These are phyloP conservation scores for Elephantulus edwardii DNA, from an alignment of 2,113 vertebrate genomes.

Conservation along the genomic window DNA sequence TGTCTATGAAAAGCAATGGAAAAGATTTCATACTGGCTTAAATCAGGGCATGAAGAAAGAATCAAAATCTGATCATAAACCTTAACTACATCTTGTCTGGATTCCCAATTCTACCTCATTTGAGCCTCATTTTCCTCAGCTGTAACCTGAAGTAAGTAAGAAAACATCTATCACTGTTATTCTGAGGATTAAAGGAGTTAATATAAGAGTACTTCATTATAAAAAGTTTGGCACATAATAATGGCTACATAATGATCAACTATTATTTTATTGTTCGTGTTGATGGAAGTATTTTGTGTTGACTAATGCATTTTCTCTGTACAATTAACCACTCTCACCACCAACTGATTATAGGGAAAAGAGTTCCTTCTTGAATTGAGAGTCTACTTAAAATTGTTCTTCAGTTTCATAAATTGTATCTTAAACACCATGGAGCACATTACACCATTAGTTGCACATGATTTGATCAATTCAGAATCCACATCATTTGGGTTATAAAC, in stretches of 20 bases:
- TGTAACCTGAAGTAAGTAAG: not conserved
- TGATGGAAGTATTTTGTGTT: constrained; percentile 30
- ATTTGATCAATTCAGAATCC: constrained; percentile 9
- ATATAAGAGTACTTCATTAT: constrained; percentile 8
- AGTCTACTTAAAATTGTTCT: constrained; percentile 10
- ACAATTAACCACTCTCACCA: constrained; percentile 5
- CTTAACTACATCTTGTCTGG: not conserved
- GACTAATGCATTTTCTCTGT: not conserved
- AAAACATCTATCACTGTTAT: not conserved
- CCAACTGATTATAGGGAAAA: not conserved
- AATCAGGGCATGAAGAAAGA: not conserved
- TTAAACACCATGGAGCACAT: not conserved
- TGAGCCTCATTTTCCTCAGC: constrained; percentile 10
- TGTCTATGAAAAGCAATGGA: not conserved
- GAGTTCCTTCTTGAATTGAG: not conserved
- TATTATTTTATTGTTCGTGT: constrained; percentile 11
- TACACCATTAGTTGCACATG: not conserved
- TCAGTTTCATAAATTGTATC: not conserved
- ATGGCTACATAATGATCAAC: constrained; percentile 8
- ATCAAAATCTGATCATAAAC: not conserved
- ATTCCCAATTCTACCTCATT: not conserved
- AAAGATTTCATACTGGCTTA: not conserved
- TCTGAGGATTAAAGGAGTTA: not conserved
- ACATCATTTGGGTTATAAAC: constrained; percentile 31
- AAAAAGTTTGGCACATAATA: not conserved